A percentile compares a stretch with the other conserved stretches of the same genome.
Evolutionary conservation across 2,797 vertebrate genomes (phyloP).

Genomic region (Rhincodon typus): DNA sequence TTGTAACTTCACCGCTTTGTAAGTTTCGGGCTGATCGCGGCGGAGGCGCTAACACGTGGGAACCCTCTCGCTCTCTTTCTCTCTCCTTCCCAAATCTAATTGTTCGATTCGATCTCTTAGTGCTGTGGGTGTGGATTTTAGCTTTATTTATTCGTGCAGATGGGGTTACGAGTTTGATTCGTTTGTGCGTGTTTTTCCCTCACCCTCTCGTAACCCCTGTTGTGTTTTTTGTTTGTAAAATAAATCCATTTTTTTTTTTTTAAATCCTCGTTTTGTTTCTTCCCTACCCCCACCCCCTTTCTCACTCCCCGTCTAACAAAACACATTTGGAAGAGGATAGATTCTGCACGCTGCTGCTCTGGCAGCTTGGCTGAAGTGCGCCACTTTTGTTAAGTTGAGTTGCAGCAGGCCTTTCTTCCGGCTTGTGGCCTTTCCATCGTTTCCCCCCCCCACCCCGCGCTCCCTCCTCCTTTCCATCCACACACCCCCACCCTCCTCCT

Average conservation of each 20-base stretch:
- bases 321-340: neutral
- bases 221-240: no score
- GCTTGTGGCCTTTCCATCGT: constrained; percentile 34
- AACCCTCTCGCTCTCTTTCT: neutral
- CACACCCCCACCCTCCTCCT: no score
- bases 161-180: neutral
- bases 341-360: neutral
- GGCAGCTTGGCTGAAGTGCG: constrained; percentile 31
- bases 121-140: neutral
- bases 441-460: no score
- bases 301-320: neutral
- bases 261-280: no score
- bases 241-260: no score
- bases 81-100: neutral
- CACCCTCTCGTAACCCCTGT: neutral
- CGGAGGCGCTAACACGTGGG: constrained; percentile 24
- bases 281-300: neutral
- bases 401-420: constrained; percentile 37
- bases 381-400: constrained; percentile 38
- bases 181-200: no score
- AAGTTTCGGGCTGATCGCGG: constrained; percentile 30
- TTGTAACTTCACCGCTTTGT: constrained; percentile 23
- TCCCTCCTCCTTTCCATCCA: neutral
- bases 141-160: no score
- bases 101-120: neutral